Evolutionary conservation across 2,113 vertebrate species (phyloP), one percentile per base, ranked within the genome.

Genomic region (Malaclemys terrapin): DNA sequence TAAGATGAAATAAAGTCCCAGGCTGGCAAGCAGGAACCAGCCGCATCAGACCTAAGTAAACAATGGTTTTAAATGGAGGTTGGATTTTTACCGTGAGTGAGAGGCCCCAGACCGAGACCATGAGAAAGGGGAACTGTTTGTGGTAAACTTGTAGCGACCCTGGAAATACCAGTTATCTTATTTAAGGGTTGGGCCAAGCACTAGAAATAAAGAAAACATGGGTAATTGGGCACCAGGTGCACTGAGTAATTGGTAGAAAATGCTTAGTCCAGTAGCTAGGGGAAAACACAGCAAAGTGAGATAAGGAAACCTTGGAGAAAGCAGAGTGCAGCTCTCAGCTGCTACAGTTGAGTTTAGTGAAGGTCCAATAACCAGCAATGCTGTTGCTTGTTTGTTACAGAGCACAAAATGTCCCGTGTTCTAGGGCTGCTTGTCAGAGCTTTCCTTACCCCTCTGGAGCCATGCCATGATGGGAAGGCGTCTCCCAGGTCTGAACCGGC

Each of bases 21-120:
- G 89, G 65, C 1, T 0, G 22, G 27, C 78, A 50, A 31, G 53
- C 1, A 0, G 0, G 22, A 0, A 5, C 2, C 16, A 72, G 25
- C 4, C 22, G 3, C 1, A 29, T 59, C 25, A 59, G 57, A 59
- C 65, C 35, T 72, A n/a, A 20, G 5, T 5, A 72, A n/a, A 38
- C n/a, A 10, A 72, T 8, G 8, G n/a, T 35, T 72, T n/a, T 38
- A 69, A n/a, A 22, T 1, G 3, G 35, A 72, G n/a, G n/a, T 38
- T 72, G 65, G 65, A 38, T 19, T 72, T 72, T 72, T 38, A 35
- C 62, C 31, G 16, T n/a, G 31, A 35, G 16, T 19, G 62, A 65
- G 62, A 65, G 31, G 62, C 31, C 31, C 29, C 59, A 35, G 14
- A 69, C 35, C 1, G 35, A 69, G 35, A 38, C 35, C 17, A 20